These are phyloP conservation scores for Erythrolamprus reginae DNA, from an alignment of 2,113 vertebrate species.

Conservation along the genomic window DNA sequence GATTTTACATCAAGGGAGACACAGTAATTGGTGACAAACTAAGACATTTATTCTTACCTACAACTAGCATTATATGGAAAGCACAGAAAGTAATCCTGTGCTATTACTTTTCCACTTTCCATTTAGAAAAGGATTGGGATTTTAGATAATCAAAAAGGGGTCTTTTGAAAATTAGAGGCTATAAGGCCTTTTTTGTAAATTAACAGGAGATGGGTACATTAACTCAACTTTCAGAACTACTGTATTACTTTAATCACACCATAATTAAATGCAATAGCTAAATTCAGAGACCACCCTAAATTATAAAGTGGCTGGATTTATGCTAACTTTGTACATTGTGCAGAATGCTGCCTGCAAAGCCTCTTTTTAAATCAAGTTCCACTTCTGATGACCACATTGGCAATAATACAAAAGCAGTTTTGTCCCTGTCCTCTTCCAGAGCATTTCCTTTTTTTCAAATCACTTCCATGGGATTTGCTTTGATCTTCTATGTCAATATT, in stretches of 20 bases:
- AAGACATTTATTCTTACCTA: neutral
- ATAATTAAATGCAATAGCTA: neutral
- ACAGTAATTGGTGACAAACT: neutral
- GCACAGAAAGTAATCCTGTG: neutral
- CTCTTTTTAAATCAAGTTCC: neutral
- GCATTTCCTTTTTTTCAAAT: neutral
- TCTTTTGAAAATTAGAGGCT: neutral
- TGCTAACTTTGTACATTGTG: neutral
- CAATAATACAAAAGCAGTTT: neutral
- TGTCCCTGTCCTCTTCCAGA: neutral
- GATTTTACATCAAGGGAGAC: neutral
- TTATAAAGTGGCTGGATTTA: neutral
- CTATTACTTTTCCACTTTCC: neutral
- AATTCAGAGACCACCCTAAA: neutral
- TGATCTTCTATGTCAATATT: neutral
- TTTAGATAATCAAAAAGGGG: neutral
- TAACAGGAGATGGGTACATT: neutral
- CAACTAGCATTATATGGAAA: neutral
- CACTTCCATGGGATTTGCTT: neutral
- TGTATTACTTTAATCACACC: neutral
- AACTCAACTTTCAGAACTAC: neutral
- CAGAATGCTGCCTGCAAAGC: neutral
- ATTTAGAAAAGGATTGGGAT: neutral
- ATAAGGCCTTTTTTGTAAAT: neutral
- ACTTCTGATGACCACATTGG: neutral